Base-by-base conservation (phyloP, 2,888 invertebrate genomes). In the Ischnus inquisitorius region DNA sequence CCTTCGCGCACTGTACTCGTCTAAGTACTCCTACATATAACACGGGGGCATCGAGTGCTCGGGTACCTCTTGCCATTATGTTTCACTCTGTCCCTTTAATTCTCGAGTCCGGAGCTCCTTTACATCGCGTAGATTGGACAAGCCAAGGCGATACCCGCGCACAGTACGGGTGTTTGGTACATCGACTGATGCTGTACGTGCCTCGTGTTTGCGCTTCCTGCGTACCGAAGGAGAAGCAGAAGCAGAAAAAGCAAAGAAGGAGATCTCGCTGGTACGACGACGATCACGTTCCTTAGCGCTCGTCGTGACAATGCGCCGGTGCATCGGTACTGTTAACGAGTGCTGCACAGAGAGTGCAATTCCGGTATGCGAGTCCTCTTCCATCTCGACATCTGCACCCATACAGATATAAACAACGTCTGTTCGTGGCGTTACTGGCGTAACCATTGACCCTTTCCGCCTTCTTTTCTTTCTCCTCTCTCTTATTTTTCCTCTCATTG, bases 121-220 rank as follows among this genome's bases (percentile, higher is more conserved):
- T 86, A 82, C 85, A 85, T 85, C 80, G 78, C 57, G 75, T 75
- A 85, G 85, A 85, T 86, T 84, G 84, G 77, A 83, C 84, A 60
- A 80, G 81, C 69, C 81, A 54, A 71, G 69, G 57, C 77, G 76
- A 57, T 76, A 54, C 74, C 74, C 43, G 28, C 79, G 25, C 14
- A 76, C 64, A 67, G 68, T 48, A 62, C 69, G 48, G 54, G 51
- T 67, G 76, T 76, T 76, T 69, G 75, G 75, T 39, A 39, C 48
- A 64, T 54, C 34, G 48, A 25, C 68, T 28, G 54, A 34, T n/a
- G 72, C 60, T 46, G 60, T 78, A 79, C 78, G 74, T 71, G 83
- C 48, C 65, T 71, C 79, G 64, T 69, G 79, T 65, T 79, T 60
- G 79, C 71, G 22, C 75, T 79, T 78, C 68, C 72, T 68, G 75